Base-by-base conservation (phyloP, 2,797 vertebrate genomes). In the Babyrousa celebensis region DNA sequence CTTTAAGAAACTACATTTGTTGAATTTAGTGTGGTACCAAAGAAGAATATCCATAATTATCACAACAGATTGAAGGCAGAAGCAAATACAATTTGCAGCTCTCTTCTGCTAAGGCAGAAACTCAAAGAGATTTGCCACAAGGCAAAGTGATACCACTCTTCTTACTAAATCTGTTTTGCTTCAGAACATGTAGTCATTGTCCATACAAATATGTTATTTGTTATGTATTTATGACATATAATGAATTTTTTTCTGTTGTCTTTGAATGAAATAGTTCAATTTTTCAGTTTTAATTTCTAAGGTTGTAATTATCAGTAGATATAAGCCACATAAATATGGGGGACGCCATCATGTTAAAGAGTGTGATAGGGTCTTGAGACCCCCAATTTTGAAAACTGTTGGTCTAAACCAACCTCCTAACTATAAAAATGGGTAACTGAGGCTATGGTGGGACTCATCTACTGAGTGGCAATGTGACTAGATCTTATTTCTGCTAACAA, bases 181-280 rank as follows among this genome's bases (percentile, higher is more conserved):
- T 91, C 65, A 91, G n/a, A 86, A 68, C 74, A 75, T 36, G 67
- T 0, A 71, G 52, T 78, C 60, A 62, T 56, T 67, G 32, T 89
- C 91, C 91, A 95, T 60, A 85, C 88, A 97, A 87, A 85, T 54
- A 58, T 62, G 29, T 84, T 85, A 87, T 65, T 93, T 65, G 62
- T 48, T 48, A 48, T 48, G 43, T 48, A 48, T 48, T 48, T 29
- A 17, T 93, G 80, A 18, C 40, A n/a, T 63, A 36, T 54, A 72
- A 65, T 89, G 23, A 20, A n/a, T 85, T 94, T 94, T 84, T 32
- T 85, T 89, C 32, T 85, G 27, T 89, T 89, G 65, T 67, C 27
- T 85, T 94, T 63, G 90, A 89, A 52, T 75, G 18, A 75, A 79
- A 65, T 36, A 48, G 77, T 63, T 84, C 40, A 10, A 27, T 77